Evolutionary conservation across 2,113 vertebrate genomes (phyloP).

Genomic region (Eonycteris spelaea): DNA sequence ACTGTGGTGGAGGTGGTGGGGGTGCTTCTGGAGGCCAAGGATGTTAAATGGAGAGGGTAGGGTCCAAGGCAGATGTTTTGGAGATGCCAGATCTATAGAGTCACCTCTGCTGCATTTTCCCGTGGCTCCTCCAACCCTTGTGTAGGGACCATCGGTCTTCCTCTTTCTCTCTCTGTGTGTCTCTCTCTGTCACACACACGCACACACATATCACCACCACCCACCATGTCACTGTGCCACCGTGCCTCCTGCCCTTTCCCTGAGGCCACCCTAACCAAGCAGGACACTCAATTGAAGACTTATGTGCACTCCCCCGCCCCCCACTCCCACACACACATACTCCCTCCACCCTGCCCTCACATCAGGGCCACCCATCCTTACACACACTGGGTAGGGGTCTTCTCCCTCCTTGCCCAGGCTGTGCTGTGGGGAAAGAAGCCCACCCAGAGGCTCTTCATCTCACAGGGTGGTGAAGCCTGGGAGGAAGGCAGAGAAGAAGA

Average conservation of each 20-base stretch:
- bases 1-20: accelerated
- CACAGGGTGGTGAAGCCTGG: background rate
- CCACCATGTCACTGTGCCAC: background rate
- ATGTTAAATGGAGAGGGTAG: background rate
- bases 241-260: background rate
- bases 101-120: background rate
- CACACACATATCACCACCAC: background rate
- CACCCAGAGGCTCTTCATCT: background rate
- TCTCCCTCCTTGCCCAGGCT: background rate
- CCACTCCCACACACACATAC: too few relatives aligned
- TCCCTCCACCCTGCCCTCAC: background rate
- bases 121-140: accelerated
- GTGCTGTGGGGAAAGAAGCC: background rate
- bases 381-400: too few relatives aligned
- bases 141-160: background rate
- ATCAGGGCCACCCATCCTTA: background rate
- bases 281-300: background rate
- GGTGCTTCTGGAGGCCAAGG: background rate
- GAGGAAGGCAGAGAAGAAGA: background rate
- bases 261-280: background rate
- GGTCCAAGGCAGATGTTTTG: background rate
- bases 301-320: background rate
- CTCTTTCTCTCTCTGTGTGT: background rate
- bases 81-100: background rate
- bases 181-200: background rate